These are phyloP conservation scores for Clarias laeviceps DNA, from an alignment of 2,797 vertebrate genomes.

Conservation along the genomic window DNA sequence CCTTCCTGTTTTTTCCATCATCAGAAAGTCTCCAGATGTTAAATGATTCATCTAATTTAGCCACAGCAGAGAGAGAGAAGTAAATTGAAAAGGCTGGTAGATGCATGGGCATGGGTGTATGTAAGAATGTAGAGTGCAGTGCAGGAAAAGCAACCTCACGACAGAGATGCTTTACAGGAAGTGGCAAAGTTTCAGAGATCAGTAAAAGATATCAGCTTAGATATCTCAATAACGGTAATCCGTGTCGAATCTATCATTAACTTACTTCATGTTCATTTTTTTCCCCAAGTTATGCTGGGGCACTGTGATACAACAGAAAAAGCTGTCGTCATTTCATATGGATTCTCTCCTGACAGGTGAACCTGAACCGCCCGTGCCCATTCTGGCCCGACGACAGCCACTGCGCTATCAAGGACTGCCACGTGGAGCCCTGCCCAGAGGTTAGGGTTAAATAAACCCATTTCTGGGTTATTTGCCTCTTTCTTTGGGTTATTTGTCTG, in stretches of 20 bases:
- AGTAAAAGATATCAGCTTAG: background rate
- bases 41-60: slow-evolving; percentile 23
- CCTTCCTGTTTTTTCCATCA: background rate
- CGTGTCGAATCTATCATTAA: background rate
- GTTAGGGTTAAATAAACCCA: slow-evolving; percentile 69
- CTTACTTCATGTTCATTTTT: background rate
- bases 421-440: slow-evolving; percentile 95
- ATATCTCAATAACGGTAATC: background rate
- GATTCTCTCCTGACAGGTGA: slow-evolving; percentile 77
- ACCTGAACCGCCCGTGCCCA: slow-evolving; percentile 91
- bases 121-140: background rate
- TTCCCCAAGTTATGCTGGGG: background rate
- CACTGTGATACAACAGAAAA: background rate
- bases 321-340: background rate
- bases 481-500: background rate
- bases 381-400: slow-evolving; percentile 95
- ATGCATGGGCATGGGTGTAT: background rate
- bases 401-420: slow-evolving; percentile 94
- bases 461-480: background rate
- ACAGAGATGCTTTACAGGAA: slow-evolving; percentile 4
- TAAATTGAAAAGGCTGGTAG: background rate
- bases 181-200: background rate
- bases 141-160: background rate
- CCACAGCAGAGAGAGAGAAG: background rate
- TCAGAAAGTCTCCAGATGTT: background rate